phyloP scores from a whole-genome alignment of 1,140 invertebrate species.

The Trachymyrmex cornetzi region DNA sequence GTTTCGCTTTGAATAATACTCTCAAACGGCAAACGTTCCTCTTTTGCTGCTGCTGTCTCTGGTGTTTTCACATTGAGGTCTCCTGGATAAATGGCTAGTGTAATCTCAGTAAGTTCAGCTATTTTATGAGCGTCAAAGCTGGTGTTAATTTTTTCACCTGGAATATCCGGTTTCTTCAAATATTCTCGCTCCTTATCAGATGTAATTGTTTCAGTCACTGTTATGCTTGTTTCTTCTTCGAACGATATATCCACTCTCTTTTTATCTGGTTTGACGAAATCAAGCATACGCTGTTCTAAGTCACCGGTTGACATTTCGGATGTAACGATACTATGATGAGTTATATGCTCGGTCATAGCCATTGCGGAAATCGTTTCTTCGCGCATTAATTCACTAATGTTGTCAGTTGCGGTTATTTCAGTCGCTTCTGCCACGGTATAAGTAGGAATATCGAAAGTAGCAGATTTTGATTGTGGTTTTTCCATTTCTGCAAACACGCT shows the following conservation, averaged over 20 bases:
- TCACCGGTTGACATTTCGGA: constrained; percentile 83
- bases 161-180: constrained; percentile 74
- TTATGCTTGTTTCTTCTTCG: constrained; percentile 83
- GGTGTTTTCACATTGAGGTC: constrained; percentile 78
- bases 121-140: constrained; percentile 85
- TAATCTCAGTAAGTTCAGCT: constrained; percentile 84
- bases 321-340: constrained; percentile 85
- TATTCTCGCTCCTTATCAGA: constrained; percentile 86
- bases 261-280: constrained; percentile 83
- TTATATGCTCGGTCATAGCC: constrained; percentile 84
- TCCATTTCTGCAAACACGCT: constrained; percentile 77
- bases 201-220: constrained; percentile 82
- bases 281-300: constrained; percentile 79
- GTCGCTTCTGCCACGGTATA: constrained; percentile 83
- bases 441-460: constrained; percentile 83
- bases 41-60: constrained; percentile 80
- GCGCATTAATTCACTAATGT: constrained; percentile 78
- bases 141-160: constrained; percentile 80
- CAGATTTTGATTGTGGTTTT: constrained; percentile 82
- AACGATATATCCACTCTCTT: constrained; percentile 84
- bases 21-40: constrained; percentile 85
- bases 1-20: constrained; percentile 86
- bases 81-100: constrained; percentile 78
- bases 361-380: constrained; percentile 75
- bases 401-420: constrained; percentile 83